phyloP scores from a whole-genome alignment of 2,888 invertebrate species.

The Tachystola acroxantha region DNA sequence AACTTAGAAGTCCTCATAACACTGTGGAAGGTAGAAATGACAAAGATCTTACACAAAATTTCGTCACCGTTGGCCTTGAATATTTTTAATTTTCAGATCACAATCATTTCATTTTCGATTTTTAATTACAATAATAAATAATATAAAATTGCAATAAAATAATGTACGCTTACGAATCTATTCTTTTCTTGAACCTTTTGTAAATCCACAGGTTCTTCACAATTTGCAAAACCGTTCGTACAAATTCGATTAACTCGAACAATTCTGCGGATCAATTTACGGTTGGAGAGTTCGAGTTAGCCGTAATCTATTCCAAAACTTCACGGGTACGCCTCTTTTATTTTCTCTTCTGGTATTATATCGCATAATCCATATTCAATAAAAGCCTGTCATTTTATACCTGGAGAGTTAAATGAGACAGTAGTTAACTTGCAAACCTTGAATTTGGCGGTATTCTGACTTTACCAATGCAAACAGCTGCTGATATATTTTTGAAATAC shows the following conservation, averaged over 20 bases:
- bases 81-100: too few species aligned
- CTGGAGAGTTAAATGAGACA: too few species aligned
- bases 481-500: too few species aligned
- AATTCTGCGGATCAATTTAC: conserved; percentile 43
- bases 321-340: conserved; percentile 20
- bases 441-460: too few species aligned
- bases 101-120: too few species aligned
- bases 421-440: neutral
- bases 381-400: too few species aligned
- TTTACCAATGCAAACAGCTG: neutral
- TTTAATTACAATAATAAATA: too few species aligned
- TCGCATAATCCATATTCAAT: conserved; percentile 11
- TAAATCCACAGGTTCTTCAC: too few species aligned
- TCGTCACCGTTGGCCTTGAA: too few species aligned
- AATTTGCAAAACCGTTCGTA: conserved; percentile 45
- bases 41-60: neutral
- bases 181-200: too few species aligned
- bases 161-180: too few species aligned
- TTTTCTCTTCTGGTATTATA: conserved; percentile 19
- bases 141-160: too few species aligned
- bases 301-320: conserved; percentile 46
- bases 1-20: neutral
- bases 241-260: conserved; percentile 48
- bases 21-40: neutral
- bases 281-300: conserved; percentile 27